Percentiles rank a stretch among this genome's conserved stretches.
Conservation (phyloP, 2,113 vertebrate species). For the Pomatostomus ruficeps region DNA sequence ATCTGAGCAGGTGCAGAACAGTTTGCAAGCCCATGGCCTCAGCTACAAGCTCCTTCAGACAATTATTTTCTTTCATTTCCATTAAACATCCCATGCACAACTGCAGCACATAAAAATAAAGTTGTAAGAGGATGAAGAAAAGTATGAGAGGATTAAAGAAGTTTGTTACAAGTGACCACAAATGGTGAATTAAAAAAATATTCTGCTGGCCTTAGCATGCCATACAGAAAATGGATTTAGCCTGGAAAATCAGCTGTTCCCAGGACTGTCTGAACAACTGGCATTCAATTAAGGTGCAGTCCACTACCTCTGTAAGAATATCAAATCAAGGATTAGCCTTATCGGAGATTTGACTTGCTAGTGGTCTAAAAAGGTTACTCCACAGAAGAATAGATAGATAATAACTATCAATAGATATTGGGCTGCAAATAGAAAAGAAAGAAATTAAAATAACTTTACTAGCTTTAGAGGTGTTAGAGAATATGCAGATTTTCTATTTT, state of each 20-base stretch:
- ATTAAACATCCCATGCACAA: background rate
- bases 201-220: background rate
- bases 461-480: background rate
- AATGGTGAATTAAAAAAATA: background rate
- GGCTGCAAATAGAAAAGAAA: background rate
- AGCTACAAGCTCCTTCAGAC: background rate
- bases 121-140: background rate
- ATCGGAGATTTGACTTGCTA: background rate
- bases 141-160: background rate
- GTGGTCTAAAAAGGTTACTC: background rate
- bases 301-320: background rate
- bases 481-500: background rate
- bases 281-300: background rate
- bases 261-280: background rate
- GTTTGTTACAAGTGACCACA: background rate
- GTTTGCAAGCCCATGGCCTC: background rate
- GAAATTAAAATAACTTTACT: background rate
- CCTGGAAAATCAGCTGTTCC: constrained; percentile 20
- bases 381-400: background rate
- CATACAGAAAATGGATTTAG: background rate
- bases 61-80: background rate
- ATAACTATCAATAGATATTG: background rate
- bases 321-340: background rate
- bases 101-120: background rate
- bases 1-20: background rate